Conservation (phyloP, 2,888 invertebrate genomes). For the Cheilosia pagana region DNA sequence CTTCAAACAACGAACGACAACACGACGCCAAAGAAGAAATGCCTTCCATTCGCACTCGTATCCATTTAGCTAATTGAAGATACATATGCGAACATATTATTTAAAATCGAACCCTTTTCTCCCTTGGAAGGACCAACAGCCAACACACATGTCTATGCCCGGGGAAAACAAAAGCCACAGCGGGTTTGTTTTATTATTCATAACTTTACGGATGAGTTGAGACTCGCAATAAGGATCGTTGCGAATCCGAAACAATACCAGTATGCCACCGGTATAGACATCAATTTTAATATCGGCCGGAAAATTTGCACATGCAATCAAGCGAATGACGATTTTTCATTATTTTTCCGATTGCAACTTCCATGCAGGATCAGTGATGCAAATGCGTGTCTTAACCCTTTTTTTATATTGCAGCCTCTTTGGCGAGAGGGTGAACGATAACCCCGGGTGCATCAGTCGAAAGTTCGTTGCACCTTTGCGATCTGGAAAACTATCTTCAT, state of each 20-base stretch:
- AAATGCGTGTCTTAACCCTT: slow-evolving; percentile 69
- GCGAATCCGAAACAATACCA: slow-evolving; percentile 63
- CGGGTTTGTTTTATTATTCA: slow-evolving; percentile 76
- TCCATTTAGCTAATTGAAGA: slow-evolving; percentile 71
- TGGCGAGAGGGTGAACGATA: background rate
- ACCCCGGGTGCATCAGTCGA: background rate
- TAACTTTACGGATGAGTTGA: slow-evolving; percentile 78
- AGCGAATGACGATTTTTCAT: slow-evolving; percentile 72
- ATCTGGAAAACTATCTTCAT: slow-evolving; percentile 64
- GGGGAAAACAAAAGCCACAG: slow-evolving; percentile 63
- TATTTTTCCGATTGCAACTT: slow-evolving; percentile 61
- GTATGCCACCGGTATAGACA: slow-evolving; percentile 52
- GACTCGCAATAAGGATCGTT: slow-evolving; percentile 70
- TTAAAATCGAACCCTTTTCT: slow-evolving; percentile 12
- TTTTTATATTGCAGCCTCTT: slow-evolving; percentile 47
- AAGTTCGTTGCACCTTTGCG: slow-evolving; percentile 63
- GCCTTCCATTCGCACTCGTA: slow-evolving; percentile 8
- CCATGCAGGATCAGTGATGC: slow-evolving; percentile 65
- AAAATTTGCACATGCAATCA: slow-evolving; percentile 77
- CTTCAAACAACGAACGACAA: slow-evolving; percentile 50
- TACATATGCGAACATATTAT: slow-evolving; percentile 51
- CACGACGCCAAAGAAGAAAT: slow-evolving; percentile 38
- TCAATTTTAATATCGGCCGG: slow-evolving; percentile 78
- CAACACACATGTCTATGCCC: slow-evolving; percentile 28
- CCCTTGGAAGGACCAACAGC: background rate